Conservation (phyloP, 2,113 vertebrate species). For the Eupsittula cactorum region DNA sequence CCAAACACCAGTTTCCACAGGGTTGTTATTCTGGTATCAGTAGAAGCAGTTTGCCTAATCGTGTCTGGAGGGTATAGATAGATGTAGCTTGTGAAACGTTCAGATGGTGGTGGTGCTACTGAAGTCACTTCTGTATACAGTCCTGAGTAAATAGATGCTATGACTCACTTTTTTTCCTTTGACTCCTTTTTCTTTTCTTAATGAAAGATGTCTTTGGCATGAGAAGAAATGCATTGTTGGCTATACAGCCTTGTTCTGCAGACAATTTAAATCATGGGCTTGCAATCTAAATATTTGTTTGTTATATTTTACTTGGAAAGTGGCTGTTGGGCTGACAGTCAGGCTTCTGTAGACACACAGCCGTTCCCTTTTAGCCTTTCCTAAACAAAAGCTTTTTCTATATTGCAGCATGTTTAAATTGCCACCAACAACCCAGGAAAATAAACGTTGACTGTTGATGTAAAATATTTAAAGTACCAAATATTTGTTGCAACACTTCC, state of each 20-base stretch:
- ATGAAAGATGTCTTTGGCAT: neutral
- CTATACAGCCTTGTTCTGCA: neutral
- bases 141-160: neutral
- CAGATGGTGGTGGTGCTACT: neutral
- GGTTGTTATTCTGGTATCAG: neutral
- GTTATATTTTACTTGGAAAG: conserved; percentile 18
- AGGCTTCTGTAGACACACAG: neutral
- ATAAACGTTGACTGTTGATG: neutral
- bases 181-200: neutral
- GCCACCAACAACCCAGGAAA: neutral
- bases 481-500: neutral
- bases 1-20: neutral
- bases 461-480: neutral
- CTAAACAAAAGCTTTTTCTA: conserved; percentile 8
- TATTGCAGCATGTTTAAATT: conserved; percentile 7
- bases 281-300: conserved; percentile 44
- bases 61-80: neutral
- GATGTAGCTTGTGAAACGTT: neutral
- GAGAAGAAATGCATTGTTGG: neutral
- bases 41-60: neutral
- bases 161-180: neutral
- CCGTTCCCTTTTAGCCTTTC: neutral
- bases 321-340: conserved; percentile 23
- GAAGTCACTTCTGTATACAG: neutral
- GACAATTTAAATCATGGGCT: neutral